A percentile compares a stretch with the other conserved stretches of the same genome.
phyloP scores from a whole-genome alignment of 2,113 vertebrate genomes.

The Bos indicus region DNA sequence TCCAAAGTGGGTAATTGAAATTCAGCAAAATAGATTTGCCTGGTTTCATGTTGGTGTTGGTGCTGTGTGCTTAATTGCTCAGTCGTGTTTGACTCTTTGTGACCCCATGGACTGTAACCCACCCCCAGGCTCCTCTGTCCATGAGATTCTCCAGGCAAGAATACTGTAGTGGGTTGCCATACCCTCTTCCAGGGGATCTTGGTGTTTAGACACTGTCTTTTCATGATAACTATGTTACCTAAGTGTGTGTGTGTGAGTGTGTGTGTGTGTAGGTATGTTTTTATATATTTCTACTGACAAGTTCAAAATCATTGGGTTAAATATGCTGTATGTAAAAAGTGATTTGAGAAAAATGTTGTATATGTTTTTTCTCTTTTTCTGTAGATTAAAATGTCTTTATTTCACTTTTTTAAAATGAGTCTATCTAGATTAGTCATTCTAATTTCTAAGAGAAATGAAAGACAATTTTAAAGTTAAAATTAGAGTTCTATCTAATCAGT shows the following conservation, averaged over 20 bases:
- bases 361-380: neutral
- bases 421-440: slow-evolving; percentile 6
- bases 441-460: slow-evolving; percentile 13
- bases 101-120: neutral
- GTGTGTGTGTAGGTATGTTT: neutral
- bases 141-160: neutral
- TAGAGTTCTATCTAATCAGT: neutral
- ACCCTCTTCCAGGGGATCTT: no score
- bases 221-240: neutral
- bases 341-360: neutral
- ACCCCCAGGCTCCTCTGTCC: neutral
- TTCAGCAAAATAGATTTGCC: neutral
- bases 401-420: neutral
- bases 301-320: neutral
- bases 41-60: neutral
- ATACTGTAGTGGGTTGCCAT: neutral
- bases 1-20: neutral
- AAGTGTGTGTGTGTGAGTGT: neutral
- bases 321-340: neutral
- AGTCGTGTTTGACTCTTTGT: neutral
- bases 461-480: slow-evolving; percentile 28
- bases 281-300: neutral
- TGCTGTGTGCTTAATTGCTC: neutral
- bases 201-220: neutral
- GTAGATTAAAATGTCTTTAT: neutral